Conservation (phyloP, 2,113 vertebrate genomes). For the Pelobates fuscus region DNA sequence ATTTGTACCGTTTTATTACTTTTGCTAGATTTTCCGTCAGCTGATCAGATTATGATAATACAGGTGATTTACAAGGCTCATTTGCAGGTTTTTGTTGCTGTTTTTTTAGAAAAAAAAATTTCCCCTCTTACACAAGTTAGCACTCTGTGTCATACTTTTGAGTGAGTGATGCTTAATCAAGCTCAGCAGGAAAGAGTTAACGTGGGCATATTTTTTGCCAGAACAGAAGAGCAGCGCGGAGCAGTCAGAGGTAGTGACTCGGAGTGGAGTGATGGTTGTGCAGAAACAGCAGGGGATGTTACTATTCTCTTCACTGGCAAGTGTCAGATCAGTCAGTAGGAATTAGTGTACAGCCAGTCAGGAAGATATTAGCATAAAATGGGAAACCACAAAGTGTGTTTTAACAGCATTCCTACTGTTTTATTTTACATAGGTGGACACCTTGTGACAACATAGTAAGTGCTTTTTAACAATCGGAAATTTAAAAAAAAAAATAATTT, state of each 20-base stretch:
- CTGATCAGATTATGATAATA: too few species aligned
- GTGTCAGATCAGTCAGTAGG: slow-evolving; percentile 27
- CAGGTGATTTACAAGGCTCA: too few species aligned
- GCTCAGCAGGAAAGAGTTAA: not conserved
- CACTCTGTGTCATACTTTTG: not conserved
- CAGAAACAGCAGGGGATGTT: slow-evolving; percentile 31
- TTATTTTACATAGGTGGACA: not conserved
- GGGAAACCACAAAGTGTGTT: not conserved
- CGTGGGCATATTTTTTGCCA: not conserved
- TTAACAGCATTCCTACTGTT: not conserved
- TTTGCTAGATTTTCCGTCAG: too few species aligned
- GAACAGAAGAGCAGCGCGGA: slow-evolving; percentile 20
- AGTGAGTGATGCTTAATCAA: not conserved
- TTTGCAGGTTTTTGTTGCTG: too few species aligned
- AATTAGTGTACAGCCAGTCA: not conserved
- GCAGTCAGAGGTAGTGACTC: slow-evolving; percentile 42
- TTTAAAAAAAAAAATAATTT: too few species aligned
- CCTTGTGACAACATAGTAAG: not conserved
- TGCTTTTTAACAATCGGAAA: too few species aligned
- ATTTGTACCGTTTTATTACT: too few species aligned
- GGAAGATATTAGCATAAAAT: slow-evolving; percentile 6
- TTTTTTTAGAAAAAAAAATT: too few species aligned
- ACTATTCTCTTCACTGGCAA: slow-evolving; percentile 3
- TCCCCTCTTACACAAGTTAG: not conserved
- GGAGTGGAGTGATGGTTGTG: not conserved